These are phyloP conservation scores for Bradynema listronoti DNA, from an alignment of 1,140 invertebrate genomes.

Conservation along the genomic window DNA sequence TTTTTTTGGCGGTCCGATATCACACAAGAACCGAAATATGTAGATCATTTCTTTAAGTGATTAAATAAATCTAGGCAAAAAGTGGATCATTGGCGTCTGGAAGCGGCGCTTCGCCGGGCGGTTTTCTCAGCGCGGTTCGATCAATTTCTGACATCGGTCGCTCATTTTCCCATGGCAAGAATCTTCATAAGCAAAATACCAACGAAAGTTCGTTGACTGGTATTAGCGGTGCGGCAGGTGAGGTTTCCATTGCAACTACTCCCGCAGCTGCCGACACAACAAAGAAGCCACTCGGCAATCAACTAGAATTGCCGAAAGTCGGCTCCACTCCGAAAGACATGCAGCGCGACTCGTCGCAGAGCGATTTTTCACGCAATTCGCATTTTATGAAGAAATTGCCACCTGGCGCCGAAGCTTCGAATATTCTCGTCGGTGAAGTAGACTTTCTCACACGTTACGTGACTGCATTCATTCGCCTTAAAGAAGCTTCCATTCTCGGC, in stretches of 20 bases:
- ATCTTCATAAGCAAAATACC: conserved; percentile 63
- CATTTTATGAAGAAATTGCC: conserved; percentile 96
- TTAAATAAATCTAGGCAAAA: too few relatives aligned
- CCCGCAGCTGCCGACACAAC: conserved; percentile 22
- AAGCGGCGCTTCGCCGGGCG: conserved; percentile 64
- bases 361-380: conserved; percentile 69
- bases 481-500: conserved; percentile 78
- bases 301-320: conserved; percentile 53
- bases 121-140: conserved; percentile 81
- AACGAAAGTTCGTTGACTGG: too few relatives aligned
- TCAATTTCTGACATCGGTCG: conserved; percentile 91
- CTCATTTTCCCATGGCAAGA: conserved; percentile 88
- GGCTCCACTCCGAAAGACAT: conserved; percentile 53
- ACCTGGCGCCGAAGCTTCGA: conserved; percentile 87
- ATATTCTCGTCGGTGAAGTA: conserved; percentile 93
- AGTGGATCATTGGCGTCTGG: too few relatives aligned
- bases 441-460: conserved; percentile 85
- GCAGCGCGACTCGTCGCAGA: conserved; percentile 47
- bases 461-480: conserved; percentile 83
- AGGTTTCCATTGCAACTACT: too few relatives aligned
- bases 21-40: too few relatives aligned
- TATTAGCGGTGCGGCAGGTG: conserved; percentile 24
- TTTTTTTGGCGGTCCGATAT: too few relatives aligned
- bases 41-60: too few relatives aligned
- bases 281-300: conserved; percentile 36